These are phyloP conservation scores for Drosophila cognata DNA, from an alignment of 2,888 invertebrate genomes.

Conservation along the genomic window DNA sequence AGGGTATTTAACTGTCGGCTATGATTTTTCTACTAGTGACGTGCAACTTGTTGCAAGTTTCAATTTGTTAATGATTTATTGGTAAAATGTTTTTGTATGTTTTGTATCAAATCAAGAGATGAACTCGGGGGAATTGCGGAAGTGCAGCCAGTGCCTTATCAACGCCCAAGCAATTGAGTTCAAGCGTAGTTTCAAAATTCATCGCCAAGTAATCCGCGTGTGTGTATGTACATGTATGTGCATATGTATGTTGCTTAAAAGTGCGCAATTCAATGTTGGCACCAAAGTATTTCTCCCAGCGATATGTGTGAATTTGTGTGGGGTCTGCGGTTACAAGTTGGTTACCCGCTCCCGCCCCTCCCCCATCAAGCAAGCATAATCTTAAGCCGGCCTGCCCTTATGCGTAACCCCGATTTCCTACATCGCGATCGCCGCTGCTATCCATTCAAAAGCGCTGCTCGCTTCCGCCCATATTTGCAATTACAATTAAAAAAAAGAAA, in stretches of 20 bases:
- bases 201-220: background rate
- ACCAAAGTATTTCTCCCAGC: slow-evolving; percentile 19
- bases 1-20: background rate
- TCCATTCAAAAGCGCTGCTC: slow-evolving; percentile 62
- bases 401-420: slow-evolving; percentile 69
- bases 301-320: slow-evolving; percentile 27
- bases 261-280: slow-evolving; percentile 26
- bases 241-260: slow-evolving; percentile 3
- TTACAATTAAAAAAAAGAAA: slow-evolving; percentile 58
- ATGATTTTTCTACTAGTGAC: background rate
- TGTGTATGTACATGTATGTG: background rate
- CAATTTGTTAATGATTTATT: background rate
- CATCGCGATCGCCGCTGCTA: slow-evolving; percentile 31
- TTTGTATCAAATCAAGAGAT: background rate
- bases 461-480: slow-evolving; percentile 76
- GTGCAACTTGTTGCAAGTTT: background rate
- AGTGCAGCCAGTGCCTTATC: background rate
- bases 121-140: background rate
- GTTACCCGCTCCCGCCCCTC: slow-evolving; percentile 1
- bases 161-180: background rate
- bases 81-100: too few relatives aligned
- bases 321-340: slow-evolving; percentile 38
- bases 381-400: slow-evolving; percentile 54
- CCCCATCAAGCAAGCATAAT: slow-evolving; percentile 4
- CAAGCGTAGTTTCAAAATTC: background rate